phyloP scores from a whole-genome alignment of 2,888 invertebrate genomes.

The Tanypteryx hageni region DNA sequence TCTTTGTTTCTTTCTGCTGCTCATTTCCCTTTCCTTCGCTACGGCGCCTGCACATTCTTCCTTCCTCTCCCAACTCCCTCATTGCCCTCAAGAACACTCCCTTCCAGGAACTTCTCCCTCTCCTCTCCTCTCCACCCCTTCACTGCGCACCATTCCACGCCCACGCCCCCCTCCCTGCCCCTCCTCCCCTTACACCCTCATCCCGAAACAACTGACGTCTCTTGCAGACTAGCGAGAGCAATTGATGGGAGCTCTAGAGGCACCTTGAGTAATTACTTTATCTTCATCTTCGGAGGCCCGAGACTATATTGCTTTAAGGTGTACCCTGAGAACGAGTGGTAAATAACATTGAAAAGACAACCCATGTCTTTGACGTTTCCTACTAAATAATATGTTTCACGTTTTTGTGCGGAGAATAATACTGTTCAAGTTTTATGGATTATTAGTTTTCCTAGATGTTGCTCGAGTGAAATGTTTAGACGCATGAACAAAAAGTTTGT shows the following conservation, averaged over 20 bases:
- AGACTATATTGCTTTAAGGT: constrained; percentile 9
- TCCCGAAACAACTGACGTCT: constrained; percentile 11
- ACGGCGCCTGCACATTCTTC: not conserved
- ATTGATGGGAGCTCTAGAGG: constrained; percentile 23
- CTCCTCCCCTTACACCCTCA: not conserved
- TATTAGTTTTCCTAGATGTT: no score
- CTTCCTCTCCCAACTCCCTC: not conserved
- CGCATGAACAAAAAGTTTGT: no score
- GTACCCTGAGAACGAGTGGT: not conserved
- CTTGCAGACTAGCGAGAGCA: constrained; percentile 24
- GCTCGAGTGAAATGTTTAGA: no score
- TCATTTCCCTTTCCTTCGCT: not conserved
- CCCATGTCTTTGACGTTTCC: constrained; percentile 7
- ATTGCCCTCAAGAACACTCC: not conserved
- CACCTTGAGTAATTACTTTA: constrained; percentile 32
- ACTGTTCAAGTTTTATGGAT: no score
- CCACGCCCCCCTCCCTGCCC: not conserved
- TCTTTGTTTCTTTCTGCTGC: not conserved
- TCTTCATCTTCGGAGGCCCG: constrained; percentile 11
- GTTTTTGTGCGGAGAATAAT: not conserved
- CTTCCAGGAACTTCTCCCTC: no score
- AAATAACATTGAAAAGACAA: not conserved
- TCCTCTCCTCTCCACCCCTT: not conserved
- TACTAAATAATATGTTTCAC: not conserved
- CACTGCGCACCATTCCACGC: not conserved